A percentile compares a stretch with the other conserved stretches of the same genome.
phyloP scores from a whole-genome alignment of 2,888 invertebrate species.

The Brenthis hecate region DNA sequence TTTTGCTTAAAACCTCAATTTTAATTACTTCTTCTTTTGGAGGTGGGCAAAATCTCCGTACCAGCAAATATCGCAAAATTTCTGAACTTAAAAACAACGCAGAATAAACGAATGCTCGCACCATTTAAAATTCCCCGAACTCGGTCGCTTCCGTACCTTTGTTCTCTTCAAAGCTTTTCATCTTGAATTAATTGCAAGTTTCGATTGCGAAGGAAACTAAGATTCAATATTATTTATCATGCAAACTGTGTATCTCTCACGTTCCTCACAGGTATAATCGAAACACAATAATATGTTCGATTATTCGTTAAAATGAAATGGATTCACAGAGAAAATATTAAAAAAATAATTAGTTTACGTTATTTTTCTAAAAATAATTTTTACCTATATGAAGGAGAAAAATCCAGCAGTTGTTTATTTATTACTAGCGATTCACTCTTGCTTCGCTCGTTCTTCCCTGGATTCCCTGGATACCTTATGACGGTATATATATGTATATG shows the following conservation, averaged over 20 bases:
- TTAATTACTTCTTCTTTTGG: not conserved
- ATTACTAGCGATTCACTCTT: too few species aligned
- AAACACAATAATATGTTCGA: conserved; percentile 15
- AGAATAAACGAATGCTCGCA: conserved; percentile 36
- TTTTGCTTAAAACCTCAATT: too few species aligned
- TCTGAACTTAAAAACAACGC: conserved; percentile 28
- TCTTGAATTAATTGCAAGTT: conserved; percentile 46
- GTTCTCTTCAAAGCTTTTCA: conserved; percentile 42
- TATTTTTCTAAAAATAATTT: too few species aligned
- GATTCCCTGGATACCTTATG: too few species aligned
- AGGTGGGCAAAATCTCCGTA: not conserved
- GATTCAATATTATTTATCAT: conserved; percentile 34
- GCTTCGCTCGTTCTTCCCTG: too few species aligned
- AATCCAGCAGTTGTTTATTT: too few species aligned
- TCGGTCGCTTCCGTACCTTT: conserved; percentile 41
- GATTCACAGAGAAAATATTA: too few species aligned
- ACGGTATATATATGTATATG: too few species aligned
- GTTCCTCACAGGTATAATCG: conserved; percentile 5
- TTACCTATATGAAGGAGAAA: too few species aligned
- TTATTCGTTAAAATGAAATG: too few species aligned
- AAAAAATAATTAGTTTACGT: too few species aligned
- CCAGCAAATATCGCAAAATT: conserved; percentile 4
- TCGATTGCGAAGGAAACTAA: conserved; percentile 40
- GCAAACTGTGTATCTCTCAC: conserved; percentile 28
- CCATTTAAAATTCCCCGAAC: conserved; percentile 41